Conservation (phyloP, 2,888 invertebrate genomes). For the Synanthedon vespiformis region DNA sequence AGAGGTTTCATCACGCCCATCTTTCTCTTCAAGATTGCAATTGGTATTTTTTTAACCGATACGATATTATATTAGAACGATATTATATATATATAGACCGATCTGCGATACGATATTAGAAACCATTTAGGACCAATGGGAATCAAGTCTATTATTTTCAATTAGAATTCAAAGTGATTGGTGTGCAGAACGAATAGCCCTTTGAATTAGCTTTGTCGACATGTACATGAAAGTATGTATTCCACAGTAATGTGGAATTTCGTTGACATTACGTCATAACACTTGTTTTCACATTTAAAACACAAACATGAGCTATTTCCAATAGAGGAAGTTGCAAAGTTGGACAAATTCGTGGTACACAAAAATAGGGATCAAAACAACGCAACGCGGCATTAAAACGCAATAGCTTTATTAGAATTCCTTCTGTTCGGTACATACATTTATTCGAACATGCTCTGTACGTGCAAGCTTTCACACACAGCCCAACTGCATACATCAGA, state of each 20-base stretch:
- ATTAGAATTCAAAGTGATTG: no score
- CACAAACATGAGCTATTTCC: not conserved
- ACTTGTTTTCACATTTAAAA: not conserved
- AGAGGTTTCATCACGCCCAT: conserved; percentile 8
- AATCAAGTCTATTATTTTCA: no score
- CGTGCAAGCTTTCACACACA: conserved; percentile 16
- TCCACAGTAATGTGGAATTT: no score
- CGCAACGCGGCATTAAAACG: conserved; percentile 18
- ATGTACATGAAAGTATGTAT: no score
- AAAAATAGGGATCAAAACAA: not conserved
- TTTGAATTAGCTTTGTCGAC: not conserved
- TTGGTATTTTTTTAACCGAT: not conserved
- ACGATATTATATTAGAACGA: no score
- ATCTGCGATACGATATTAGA: no score
- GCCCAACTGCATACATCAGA: conserved; percentile 16
- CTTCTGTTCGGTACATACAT: conserved; percentile 12
- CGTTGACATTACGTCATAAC: not conserved
- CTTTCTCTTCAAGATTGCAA: not conserved
- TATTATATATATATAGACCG: no score
- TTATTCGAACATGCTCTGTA: conserved; percentile 13
- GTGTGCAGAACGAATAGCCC: not conserved
- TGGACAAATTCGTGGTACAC: not conserved
- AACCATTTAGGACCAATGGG: no score
- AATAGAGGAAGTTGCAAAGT: not conserved
- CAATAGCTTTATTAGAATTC: conserved; percentile 27